A percentile compares a stretch with the other conserved stretches of the same genome.
Evolutionary conservation across 2,888 invertebrate genomes (phyloP).

Genomic region (Stenurella melanura): DNA sequence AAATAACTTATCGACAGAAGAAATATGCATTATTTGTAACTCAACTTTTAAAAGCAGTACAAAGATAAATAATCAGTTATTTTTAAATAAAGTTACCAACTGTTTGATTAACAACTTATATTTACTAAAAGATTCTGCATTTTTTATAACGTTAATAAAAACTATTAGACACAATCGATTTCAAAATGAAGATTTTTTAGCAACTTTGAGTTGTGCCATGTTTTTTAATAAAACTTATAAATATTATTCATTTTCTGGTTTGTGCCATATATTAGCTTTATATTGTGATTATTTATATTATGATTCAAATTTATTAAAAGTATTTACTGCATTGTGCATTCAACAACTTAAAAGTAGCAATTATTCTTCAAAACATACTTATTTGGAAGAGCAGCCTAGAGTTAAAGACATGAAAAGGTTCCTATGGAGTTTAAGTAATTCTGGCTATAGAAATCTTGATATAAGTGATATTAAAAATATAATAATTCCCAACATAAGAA

Average conservation of each 20-base stretch:
- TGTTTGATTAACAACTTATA: slow-evolving; percentile 68
- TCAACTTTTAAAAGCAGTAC: slow-evolving; percentile 71
- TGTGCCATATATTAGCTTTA: slow-evolving; percentile 71
- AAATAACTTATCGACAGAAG: slow-evolving; percentile 65
- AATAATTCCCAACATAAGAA: slow-evolving; percentile 65
- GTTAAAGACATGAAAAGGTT: slow-evolving; percentile 73
- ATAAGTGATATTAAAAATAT: slow-evolving; percentile 61
- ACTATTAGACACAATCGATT: slow-evolving; percentile 69
- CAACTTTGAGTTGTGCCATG: slow-evolving; percentile 68
- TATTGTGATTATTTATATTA: slow-evolving; percentile 71
- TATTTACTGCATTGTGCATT: slow-evolving; percentile 65
- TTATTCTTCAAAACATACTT: slow-evolving; percentile 51
- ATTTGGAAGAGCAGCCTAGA: slow-evolving; percentile 63
- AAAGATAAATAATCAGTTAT: slow-evolving; percentile 64
- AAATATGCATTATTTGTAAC: slow-evolving; percentile 71
- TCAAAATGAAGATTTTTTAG: slow-evolving; percentile 69
- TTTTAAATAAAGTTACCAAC: slow-evolving; percentile 65
- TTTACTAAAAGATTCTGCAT: slow-evolving; percentile 68
- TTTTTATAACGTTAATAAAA: slow-evolving; percentile 72
- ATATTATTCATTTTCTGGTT: slow-evolving; percentile 67
- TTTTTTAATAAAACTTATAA: slow-evolving; percentile 68
- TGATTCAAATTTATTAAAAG: slow-evolving; percentile 65
- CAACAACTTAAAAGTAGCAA: slow-evolving; percentile 60
- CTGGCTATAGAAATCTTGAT: slow-evolving; percentile 63
- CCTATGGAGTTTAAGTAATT: slow-evolving; percentile 70